A percentile compares a stretch with the other conserved stretches of the same genome.
phyloP scores from a whole-genome alignment of 2,797 vertebrate species.

The Microcaecilia unicolor region DNA sequence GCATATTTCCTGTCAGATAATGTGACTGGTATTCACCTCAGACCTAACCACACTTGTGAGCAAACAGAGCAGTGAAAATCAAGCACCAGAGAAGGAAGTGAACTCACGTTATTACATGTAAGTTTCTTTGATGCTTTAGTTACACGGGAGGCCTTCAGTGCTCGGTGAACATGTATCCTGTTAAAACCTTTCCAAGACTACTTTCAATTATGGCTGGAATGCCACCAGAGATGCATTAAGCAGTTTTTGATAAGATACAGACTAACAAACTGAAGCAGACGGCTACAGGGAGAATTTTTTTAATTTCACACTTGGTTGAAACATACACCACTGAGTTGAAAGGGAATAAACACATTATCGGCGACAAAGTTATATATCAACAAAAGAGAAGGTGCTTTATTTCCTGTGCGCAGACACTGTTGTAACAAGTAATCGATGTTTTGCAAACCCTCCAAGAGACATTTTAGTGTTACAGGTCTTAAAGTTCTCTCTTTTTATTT shows the following conservation, averaged over 20 bases:
- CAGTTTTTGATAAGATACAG: conserved; percentile 16
- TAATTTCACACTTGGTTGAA: conserved; percentile 36
- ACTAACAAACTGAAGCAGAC: conserved; percentile 28
- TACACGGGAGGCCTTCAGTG: background rate
- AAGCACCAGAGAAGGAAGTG: background rate
- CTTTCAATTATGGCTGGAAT: conserved; percentile 24
- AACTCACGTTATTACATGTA: background rate
- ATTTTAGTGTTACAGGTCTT: no score
- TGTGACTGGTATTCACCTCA: no score
- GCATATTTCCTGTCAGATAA: background rate
- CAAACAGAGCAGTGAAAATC: conserved; percentile 2
- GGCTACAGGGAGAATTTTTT: conserved; percentile 25
- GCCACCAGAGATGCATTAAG: conserved; percentile 14
- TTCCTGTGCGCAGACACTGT: background rate
- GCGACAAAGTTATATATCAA: background rate
- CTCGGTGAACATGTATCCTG: conserved; percentile 7
- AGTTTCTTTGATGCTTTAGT: background rate
- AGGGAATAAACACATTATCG: background rate
- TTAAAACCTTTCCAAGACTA: conserved; percentile 17
- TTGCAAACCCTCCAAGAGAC: background rate
- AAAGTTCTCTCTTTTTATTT: no score
- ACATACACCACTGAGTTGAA: background rate
- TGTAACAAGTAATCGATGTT: background rate
- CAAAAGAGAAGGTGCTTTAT: background rate
- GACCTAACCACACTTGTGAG: background rate